Evolutionary conservation across 1,140 invertebrate genomes (phyloP).

Genomic region (Drosophila carrolli): DNA sequence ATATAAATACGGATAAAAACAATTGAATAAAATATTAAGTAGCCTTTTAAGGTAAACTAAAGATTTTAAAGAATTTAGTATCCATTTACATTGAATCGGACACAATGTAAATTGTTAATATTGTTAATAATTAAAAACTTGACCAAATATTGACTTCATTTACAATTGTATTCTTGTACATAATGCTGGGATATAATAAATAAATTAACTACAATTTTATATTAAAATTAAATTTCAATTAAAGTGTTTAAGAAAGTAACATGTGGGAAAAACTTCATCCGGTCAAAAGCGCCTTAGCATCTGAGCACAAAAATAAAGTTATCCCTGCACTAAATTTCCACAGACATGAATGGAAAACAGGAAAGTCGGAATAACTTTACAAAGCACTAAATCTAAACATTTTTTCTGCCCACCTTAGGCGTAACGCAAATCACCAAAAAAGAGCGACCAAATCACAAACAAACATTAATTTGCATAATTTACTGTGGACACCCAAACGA

Average conservation of each 20-base stretch:
- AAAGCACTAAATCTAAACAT: conserved; percentile 19
- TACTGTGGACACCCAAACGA: conserved; percentile 54
- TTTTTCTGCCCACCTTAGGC: conserved; percentile 20
- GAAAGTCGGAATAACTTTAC: conserved; percentile 10
- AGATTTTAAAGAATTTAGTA: too few relatives aligned
- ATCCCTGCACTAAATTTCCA: background rate
- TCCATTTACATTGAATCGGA: too few relatives aligned
- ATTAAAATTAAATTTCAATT: too few relatives aligned
- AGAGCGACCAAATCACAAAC: conserved; percentile 64
- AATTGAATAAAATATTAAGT: too few relatives aligned
- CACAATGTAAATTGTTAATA: too few relatives aligned
- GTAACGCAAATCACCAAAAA: conserved; percentile 14
- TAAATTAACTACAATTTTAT: too few relatives aligned
- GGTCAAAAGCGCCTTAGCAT: background rate
- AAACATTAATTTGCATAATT: conserved; percentile 81
- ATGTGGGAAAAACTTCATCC: background rate
- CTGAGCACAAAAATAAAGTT: background rate
- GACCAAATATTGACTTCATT: too few relatives aligned
- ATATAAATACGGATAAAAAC: too few relatives aligned
- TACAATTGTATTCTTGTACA: too few relatives aligned
- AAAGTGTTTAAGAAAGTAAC: background rate
- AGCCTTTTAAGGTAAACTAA: too few relatives aligned
- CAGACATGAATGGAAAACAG: background rate
- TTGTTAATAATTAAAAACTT: too few relatives aligned
- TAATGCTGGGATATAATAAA: too few relatives aligned